Percentiles rank a stretch among this genome's conserved stretches.
Evolutionary conservation across 2,888 invertebrate genomes (phyloP).

Genomic region (Zhuqinia jingwanae): DNA sequence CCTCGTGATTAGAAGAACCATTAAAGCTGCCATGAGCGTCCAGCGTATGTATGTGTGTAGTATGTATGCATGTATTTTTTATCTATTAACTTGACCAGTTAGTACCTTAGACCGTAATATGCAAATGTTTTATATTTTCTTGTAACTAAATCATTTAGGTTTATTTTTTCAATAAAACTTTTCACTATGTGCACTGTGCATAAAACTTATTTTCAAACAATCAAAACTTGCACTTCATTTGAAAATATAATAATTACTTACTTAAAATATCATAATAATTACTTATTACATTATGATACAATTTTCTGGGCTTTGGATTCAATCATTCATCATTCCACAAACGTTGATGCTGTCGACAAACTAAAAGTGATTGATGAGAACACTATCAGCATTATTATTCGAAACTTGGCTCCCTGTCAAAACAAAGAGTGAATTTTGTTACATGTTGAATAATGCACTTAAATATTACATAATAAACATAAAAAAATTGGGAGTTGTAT

Average conservation of each 20-base stretch:
- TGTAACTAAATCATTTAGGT: not conserved
- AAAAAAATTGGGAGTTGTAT: not conserved
- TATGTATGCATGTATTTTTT: not conserved
- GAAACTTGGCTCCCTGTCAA: conserved; percentile 50
- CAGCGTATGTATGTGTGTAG: too few species aligned
- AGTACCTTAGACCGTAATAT: not conserved
- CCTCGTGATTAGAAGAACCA: not conserved
- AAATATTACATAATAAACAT: too few species aligned
- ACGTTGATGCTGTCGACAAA: conserved; percentile 52
- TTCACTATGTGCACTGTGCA: too few species aligned
- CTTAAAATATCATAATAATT: not conserved
- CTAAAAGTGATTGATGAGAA: conserved; percentile 54
- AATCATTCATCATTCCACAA: conserved; percentile 49
- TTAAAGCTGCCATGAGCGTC: too few species aligned
- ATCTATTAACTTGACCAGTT: too few species aligned
- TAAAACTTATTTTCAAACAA: too few species aligned
- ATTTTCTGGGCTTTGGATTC: not conserved
- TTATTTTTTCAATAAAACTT: conserved; percentile 46
- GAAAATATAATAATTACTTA: not conserved
- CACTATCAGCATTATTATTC: conserved; percentile 49
- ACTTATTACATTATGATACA: not conserved
- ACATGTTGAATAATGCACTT: not conserved
- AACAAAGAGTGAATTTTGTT: not conserved
- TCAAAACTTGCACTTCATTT: not conserved
- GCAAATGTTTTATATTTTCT: not conserved